Conservation (phyloP, 2,888 invertebrate genomes). For the Apamea anceps region DNA sequence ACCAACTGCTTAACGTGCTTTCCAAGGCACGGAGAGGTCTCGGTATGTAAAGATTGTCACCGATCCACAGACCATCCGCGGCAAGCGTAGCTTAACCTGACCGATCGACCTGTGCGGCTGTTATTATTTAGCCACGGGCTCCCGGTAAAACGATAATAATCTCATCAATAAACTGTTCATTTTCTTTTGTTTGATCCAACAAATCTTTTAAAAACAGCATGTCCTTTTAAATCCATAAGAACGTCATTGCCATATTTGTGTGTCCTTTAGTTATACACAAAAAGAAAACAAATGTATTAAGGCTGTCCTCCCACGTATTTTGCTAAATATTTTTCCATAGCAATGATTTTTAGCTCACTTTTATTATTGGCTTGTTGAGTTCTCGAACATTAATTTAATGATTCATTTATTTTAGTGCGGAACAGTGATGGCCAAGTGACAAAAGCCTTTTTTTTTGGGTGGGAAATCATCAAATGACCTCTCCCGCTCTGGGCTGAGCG, state of each 20-base stretch:
- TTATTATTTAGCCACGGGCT: no score
- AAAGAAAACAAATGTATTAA: constrained; percentile 11
- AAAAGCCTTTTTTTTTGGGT: no score
- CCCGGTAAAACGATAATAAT: constrained; percentile 18
- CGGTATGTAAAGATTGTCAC: no score
- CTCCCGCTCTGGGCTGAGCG: no score
- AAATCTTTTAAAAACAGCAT: background rate
- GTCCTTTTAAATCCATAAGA: constrained; percentile 22
- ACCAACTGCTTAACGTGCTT: no score
- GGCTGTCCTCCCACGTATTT: constrained; percentile 10
- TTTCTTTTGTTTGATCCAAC: constrained; percentile 17
- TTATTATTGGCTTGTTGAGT: background rate
- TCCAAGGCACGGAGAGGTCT: no score
- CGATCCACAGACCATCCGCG: no score
- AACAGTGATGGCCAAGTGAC: no score
- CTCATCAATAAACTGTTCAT: background rate
- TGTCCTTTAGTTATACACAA: constrained; percentile 33
- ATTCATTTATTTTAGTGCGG: background rate
- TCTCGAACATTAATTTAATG: background rate
- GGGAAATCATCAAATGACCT: no score
- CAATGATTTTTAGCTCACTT: background rate
- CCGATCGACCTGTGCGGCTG: no score
- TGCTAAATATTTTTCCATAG: constrained; percentile 12
- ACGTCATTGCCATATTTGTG: constrained; percentile 38
- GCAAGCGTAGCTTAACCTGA: no score